Conservation (phyloP, 2,113 vertebrate genomes). For the Bos javanicus region DNA sequence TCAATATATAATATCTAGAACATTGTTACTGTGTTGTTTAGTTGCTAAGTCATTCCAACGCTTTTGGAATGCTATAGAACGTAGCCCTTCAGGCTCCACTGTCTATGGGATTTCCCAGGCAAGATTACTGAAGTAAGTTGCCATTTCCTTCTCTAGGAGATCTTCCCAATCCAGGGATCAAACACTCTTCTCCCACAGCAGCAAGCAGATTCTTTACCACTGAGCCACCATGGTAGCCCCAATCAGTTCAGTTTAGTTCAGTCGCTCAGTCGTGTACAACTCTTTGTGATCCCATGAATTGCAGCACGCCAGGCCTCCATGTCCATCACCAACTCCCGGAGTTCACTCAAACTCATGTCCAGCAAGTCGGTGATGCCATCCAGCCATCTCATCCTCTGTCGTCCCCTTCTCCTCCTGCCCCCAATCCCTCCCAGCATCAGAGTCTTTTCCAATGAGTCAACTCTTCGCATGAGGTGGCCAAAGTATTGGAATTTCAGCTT, state of each 20-base stretch:
- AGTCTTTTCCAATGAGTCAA: too few relatives aligned
- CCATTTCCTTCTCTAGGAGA: neutral
- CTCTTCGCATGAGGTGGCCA: too few relatives aligned
- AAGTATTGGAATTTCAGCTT: too few relatives aligned
- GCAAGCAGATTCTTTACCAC: neutral
- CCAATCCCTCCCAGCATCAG: too few relatives aligned
- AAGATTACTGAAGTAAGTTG: neutral
- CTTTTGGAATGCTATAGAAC: neutral
- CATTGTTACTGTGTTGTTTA: neutral
- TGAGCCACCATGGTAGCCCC: neutral
- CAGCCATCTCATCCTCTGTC: too few relatives aligned
- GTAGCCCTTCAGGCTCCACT: neutral
- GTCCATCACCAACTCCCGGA: too few relatives aligned
- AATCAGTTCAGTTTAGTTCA: too few relatives aligned
- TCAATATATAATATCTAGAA: neutral
- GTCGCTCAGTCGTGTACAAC: rapidly evolving
- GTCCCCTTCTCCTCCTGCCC: too few relatives aligned
- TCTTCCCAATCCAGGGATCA: neutral
- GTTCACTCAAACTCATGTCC: too few relatives aligned
- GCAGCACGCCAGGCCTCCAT: too few relatives aligned
- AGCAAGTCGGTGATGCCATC: too few relatives aligned
- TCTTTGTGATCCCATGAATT: too few relatives aligned
- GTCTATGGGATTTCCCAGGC: neutral
- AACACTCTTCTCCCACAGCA: neutral
- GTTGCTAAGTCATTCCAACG: neutral